phyloP scores from a whole-genome alignment of 2,888 invertebrate species.

The Drosophila kanekoi region DNA sequence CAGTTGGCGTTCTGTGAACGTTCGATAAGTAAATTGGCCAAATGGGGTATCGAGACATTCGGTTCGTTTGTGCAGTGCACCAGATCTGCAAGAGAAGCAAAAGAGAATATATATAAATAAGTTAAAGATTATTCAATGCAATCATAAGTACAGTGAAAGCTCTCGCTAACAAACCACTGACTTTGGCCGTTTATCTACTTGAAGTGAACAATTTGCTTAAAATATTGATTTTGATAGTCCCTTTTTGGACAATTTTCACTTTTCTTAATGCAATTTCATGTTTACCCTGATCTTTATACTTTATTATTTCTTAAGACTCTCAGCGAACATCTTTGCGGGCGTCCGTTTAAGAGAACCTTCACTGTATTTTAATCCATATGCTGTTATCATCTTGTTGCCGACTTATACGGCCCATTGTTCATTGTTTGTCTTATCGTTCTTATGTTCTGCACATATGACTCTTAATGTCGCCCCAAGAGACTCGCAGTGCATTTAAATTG shows the following conservation, averaged over 20 bases:
- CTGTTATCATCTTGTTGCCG: constrained; percentile 21
- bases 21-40: constrained; percentile 99
- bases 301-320: not conserved
- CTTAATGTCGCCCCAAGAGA: constrained; percentile 6
- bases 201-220: too few species aligned
- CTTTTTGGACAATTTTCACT: too few species aligned
- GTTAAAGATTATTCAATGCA: constrained; percentile 3
- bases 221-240: too few species aligned
- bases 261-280: too few species aligned
- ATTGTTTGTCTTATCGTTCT: constrained; percentile 30
- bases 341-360: not conserved
- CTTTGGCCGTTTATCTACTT: too few species aligned
- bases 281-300: not conserved
- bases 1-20: constrained; percentile 98
- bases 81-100: constrained; percentile 91
- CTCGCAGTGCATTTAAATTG: constrained; percentile 13
- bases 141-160: not conserved
- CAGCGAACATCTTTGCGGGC: not conserved
- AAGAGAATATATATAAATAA: not conserved
- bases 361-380: not conserved
- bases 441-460: constrained; percentile 16
- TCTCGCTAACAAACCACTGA: too few species aligned
- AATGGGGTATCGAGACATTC: constrained; percentile 99
- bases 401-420: constrained; percentile 26
- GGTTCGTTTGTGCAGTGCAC: constrained; percentile 99